These are phyloP conservation scores for Parnassius mnemosyne DNA, from an alignment of 2,888 invertebrate species.

Conservation along the genomic window DNA sequence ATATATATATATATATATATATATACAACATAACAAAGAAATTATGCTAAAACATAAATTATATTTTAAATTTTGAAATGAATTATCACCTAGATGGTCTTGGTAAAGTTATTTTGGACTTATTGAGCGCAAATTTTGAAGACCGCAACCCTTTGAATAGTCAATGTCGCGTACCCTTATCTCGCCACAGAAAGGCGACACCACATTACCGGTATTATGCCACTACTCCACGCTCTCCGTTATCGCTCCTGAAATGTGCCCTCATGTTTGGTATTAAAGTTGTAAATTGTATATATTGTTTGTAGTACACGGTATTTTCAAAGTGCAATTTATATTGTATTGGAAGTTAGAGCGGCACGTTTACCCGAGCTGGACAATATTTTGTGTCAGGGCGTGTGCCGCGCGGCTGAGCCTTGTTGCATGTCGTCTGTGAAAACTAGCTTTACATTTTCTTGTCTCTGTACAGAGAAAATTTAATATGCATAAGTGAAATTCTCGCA, in stretches of 20 bases:
- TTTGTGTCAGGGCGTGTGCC: constrained; percentile 67
- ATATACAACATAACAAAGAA: too few species aligned
- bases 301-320: constrained; percentile 71
- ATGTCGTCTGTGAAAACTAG: constrained; percentile 48
- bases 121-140: constrained; percentile 80
- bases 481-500: constrained; percentile 54
- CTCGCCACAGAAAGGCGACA: constrained; percentile 79
- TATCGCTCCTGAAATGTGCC: constrained; percentile 48
- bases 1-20: too few species aligned
- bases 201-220: constrained; percentile 79
- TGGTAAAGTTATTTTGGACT: constrained; percentile 67
- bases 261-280: constrained; percentile 56
- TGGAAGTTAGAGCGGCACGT: constrained; percentile 71
- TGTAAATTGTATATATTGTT: constrained; percentile 57
- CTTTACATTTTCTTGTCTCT: constrained; percentile 61
- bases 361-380: constrained; percentile 68
- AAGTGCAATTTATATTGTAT: constrained; percentile 81
- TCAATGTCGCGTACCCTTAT: constrained; percentile 80
- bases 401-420: constrained; percentile 57
- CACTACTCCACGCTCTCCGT: constrained; percentile 45
- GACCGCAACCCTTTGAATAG: constrained; percentile 81
- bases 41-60: too few species aligned
- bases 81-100: constrained; percentile 33
- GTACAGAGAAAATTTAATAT: constrained; percentile 56
- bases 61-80: too few species aligned